These are phyloP conservation scores for Drosophila leonis DNA, from an alignment of 2,888 invertebrate genomes.

Conservation along the genomic window DNA sequence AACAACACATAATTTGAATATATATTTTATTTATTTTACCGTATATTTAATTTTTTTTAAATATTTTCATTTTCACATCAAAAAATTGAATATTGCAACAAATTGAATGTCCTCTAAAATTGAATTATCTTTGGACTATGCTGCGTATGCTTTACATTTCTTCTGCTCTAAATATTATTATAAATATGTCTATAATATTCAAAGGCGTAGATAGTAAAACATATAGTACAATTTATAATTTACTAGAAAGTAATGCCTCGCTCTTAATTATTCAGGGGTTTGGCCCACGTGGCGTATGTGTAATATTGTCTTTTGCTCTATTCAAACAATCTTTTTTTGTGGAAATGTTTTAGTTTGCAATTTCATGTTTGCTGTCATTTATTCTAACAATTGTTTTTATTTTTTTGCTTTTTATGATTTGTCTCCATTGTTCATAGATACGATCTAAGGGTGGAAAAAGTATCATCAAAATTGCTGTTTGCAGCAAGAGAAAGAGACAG, in stretches of 20 bases:
- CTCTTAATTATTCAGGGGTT: background rate
- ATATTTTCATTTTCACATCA: too few species aligned
- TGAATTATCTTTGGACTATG: background rate
- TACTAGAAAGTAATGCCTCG: too few species aligned
- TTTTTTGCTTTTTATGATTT: slow-evolving; percentile 28
- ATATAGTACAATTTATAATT: background rate
- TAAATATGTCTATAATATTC: background rate
- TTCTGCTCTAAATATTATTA: too few species aligned
- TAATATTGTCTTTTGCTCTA: slow-evolving; percentile 2
- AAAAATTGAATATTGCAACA: too few species aligned
- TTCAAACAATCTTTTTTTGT: background rate
- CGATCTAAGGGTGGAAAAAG: slow-evolving; percentile 9
- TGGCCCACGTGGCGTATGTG: background rate
- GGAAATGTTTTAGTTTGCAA: slow-evolving; percentile 1
- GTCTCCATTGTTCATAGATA: slow-evolving; percentile 43
- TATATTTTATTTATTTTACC: background rate
- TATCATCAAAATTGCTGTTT: background rate
- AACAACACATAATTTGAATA: background rate
- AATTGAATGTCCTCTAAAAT: too few species aligned
- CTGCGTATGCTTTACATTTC: background rate
- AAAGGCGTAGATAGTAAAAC: background rate
- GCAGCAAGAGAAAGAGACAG: background rate
- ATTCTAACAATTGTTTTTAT: slow-evolving; percentile 23
- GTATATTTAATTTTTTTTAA: background rate
- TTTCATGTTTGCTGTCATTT: slow-evolving; percentile 11